These are phyloP conservation scores for Alviniconcha marisindica DNA, from an alignment of 1,140 invertebrate genomes.

Conservation along the genomic window DNA sequence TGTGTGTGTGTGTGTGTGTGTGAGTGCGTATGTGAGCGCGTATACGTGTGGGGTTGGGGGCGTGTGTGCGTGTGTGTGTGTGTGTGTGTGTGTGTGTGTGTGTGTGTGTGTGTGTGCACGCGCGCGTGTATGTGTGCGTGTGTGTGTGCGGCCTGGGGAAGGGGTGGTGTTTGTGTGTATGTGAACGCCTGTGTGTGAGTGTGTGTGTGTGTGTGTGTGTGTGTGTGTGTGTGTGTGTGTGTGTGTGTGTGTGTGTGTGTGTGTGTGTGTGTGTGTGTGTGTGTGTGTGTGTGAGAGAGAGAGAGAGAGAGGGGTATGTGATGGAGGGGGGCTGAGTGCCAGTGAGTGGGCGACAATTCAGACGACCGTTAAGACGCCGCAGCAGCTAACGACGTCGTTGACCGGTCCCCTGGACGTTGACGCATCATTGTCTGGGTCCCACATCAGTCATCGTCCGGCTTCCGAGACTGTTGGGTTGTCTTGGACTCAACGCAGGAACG, in stretches of 20 bases:
- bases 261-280: slow-evolving; percentile 14
- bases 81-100: background rate
- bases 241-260: slow-evolving; percentile 14
- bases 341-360: no score
- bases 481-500: no score
- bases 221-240: slow-evolving; percentile 26
- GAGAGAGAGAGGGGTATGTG: no score
- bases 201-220: slow-evolving; percentile 30
- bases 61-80: background rate
- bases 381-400: no score
- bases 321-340: no score
- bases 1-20: background rate
- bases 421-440: no score
- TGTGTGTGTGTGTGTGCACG: background rate
- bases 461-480: no score
- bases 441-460: no score
- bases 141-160: no score
- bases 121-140: background rate
- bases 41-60: background rate
- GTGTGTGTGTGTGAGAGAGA: no score
- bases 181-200: background rate
- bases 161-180: background rate
- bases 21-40: background rate
- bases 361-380: no score
- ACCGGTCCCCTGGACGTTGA: no score